Evolutionary conservation across 2,888 invertebrate genomes (phyloP).

Genomic region (Tetramorium bicarinatum): DNA sequence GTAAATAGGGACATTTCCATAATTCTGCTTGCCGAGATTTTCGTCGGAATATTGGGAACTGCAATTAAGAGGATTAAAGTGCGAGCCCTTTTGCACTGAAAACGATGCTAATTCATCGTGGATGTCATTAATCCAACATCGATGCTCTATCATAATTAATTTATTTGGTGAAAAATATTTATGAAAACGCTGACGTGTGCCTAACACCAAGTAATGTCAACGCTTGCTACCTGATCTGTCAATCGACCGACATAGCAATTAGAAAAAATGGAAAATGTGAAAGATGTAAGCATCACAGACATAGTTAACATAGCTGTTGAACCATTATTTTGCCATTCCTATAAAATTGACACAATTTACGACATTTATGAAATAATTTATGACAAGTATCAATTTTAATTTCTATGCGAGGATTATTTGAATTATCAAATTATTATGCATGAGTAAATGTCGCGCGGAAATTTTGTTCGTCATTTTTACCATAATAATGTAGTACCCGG

Average conservation of each 20-base stretch:
- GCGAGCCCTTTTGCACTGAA: constrained; percentile 65
- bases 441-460: neutral
- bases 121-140: too few species aligned
- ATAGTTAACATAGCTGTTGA: constrained; percentile 50
- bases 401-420: neutral
- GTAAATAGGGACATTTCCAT: constrained; percentile 73
- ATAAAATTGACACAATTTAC: constrained; percentile 54
- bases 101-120: constrained; percentile 71
- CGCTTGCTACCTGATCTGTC: too few species aligned
- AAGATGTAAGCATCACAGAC: constrained; percentile 49
- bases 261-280: neutral
- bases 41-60: constrained; percentile 66
- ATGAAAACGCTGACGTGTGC: too few species aligned
- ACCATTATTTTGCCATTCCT: constrained; percentile 64
- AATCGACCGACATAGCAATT: too few species aligned
- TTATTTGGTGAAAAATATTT: too few species aligned
- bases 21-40: constrained; percentile 74
- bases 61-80: constrained; percentile 67
- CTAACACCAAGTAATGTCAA: too few species aligned
- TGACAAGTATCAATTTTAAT: neutral
- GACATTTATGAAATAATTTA: neutral
- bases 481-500: too few species aligned
- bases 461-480: constrained; percentile 28
- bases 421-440: neutral
- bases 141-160: too few species aligned